Conservation (phyloP, 2,113 vertebrate species). For the Melanerpes aurifrons region DNA sequence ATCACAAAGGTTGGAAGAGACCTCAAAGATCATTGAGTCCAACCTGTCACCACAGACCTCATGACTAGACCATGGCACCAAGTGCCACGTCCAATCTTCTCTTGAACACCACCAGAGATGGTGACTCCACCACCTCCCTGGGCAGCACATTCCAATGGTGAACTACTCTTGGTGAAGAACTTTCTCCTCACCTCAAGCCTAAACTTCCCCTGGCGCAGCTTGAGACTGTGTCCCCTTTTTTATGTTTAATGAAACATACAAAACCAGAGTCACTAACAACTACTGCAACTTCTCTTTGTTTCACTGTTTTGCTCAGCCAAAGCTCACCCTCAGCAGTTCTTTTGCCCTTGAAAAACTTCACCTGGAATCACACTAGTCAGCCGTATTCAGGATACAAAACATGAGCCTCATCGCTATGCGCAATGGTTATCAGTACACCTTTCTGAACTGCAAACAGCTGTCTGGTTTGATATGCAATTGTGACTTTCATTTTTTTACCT, state of each 20-base stretch:
- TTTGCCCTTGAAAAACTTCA: background rate
- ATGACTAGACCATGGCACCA: no score
- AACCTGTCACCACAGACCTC: no score
- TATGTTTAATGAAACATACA: no score
- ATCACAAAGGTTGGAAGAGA: no score
- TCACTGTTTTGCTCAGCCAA: background rate
- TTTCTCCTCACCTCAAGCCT: no score
- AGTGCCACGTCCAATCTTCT: no score
- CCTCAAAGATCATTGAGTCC: no score
- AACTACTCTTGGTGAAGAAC: no score
- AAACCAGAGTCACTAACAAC: background rate
- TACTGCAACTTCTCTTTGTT: background rate
- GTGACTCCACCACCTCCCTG: no score
- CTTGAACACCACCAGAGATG: no score
- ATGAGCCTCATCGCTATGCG: background rate
- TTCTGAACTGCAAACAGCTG: background rate
- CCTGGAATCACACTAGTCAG: background rate
- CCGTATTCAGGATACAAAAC: background rate
- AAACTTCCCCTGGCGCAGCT: no score
- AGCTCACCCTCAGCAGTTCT: background rate
- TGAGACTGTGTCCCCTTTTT: background rate
- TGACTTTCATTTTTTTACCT: conserved; percentile 64
- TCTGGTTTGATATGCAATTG: background rate
- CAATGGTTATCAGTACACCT: background rate
- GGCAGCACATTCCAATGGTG: no score